Base-by-base conservation (phyloP, 2,113 vertebrate species). In the Bothrops jararaca region DNA sequence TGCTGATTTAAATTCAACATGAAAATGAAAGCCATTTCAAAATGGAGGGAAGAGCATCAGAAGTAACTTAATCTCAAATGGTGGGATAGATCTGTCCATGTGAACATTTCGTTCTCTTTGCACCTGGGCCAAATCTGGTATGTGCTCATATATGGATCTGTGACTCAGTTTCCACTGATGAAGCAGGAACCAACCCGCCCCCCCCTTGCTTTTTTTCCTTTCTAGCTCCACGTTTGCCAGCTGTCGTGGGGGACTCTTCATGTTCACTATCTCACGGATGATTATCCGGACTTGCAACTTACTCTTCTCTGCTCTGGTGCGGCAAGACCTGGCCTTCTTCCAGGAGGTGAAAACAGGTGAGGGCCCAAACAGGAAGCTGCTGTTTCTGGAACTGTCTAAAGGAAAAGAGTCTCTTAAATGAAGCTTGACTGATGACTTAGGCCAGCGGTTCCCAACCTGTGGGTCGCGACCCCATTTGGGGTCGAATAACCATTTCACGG, bases 301-400 rank as follows among this genome's bases (percentile, higher is more conserved):
- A 88, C 96, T 97, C 4, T 97, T 97, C 94, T 95, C 95, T 8
- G 96, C 96, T 54, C 86, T 97, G 39, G 87, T 97, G n/a, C 92
- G 20, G 60, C 96, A 97, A 94, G 97, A 97, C 58, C 94, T 97
- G 1, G 50, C 93, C 1, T 97, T 97, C 94, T 97, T 97, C 93
- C 96, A 97, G 91, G 95, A 96, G 89, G 96, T 90, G 0, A 96
- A 96, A 18, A 96, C 96, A 96, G 96, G 96, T 96, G 92, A 24
- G 93, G 24, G 3, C 22, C 48, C 26, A 53, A 39, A 80, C 5
- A 80, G 69, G 69, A 6, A 80, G 69, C 15, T 2, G 6, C n/a
- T 80, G 5, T 80, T 80, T 80, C 5, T 80, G 69, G n/a, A 20
- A 80, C 5, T 7, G n/a, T 39, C 15, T 80, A 39, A 74, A 74